Conservation (phyloP, 2,888 invertebrate genomes). For the Bursaphelenchus okinawaensis region DNA sequence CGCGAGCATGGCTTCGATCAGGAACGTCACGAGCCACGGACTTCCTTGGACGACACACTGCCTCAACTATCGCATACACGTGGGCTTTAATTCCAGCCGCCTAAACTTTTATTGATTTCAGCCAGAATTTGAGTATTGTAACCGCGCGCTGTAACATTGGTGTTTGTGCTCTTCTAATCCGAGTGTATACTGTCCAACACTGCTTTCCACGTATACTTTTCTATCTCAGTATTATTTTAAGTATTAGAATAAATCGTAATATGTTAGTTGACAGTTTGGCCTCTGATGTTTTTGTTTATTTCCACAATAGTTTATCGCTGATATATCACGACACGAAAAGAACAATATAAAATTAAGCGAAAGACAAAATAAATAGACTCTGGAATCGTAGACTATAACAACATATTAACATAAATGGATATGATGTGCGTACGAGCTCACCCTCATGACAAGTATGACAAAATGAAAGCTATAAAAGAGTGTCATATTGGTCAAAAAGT, state of each 20-base stretch:
- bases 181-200: not conserved
- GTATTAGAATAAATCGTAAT: too few species aligned
- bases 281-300: too few species aligned
- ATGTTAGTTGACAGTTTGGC: too few species aligned
- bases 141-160: not conserved
- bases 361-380: too few species aligned
- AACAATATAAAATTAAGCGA: too few species aligned
- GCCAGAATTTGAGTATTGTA: slow-evolving; percentile 1
- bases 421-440: too few species aligned
- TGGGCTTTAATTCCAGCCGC: slow-evolving; percentile 6
- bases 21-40: slow-evolving; percentile 12
- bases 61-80: slow-evolving; percentile 6
- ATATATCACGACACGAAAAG: too few species aligned
- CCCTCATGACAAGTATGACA: not conserved
- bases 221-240: too few species aligned
- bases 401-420: too few species aligned
- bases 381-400: too few species aligned
- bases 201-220: too few species aligned
- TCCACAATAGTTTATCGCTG: too few species aligned
- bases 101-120: slow-evolving; percentile 8
- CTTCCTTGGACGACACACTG: slow-evolving; percentile 6
- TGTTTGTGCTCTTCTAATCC: not conserved
- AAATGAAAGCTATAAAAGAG: not conserved
- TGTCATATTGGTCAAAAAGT: not conserved
- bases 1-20: slow-evolving; percentile 32